Evolutionary conservation across 2,888 invertebrate genomes (phyloP).

Genomic region (Epirrita christyi): DNA sequence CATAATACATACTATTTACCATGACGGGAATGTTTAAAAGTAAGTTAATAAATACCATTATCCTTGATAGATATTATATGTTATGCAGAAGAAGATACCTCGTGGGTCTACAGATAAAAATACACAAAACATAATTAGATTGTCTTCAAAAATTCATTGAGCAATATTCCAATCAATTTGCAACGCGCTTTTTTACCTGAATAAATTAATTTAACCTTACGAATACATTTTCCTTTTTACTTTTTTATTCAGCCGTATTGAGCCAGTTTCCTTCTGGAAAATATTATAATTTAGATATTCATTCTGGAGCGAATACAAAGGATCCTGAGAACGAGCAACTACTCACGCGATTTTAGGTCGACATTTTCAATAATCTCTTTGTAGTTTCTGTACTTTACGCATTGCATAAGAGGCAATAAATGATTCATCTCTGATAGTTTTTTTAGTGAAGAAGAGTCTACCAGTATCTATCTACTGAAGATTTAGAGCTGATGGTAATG

Average conservation of each 20-base stretch:
- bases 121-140: background rate
- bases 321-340: background rate
- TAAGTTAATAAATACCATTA: no score
- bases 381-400: no score
- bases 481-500: no score
- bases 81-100: no score
- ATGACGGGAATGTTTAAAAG: no score
- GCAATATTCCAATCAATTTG: background rate
- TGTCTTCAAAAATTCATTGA: background rate
- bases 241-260: background rate
- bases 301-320: background rate
- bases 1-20: no score
- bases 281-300: slow-evolving; percentile 1
- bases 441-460: no score
- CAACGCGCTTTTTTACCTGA: background rate
- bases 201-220: background rate
- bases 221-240: background rate
- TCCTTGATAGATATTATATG: no score
- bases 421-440: no score
- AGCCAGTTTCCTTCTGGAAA: background rate
- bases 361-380: no score
- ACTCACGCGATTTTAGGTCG: background rate
- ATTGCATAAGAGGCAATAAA: no score
- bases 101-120: background rate
- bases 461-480: no score